Evolutionary conservation across 2,888 invertebrate genomes (phyloP).

Genomic region (Ischnus inquisitorius): DNA sequence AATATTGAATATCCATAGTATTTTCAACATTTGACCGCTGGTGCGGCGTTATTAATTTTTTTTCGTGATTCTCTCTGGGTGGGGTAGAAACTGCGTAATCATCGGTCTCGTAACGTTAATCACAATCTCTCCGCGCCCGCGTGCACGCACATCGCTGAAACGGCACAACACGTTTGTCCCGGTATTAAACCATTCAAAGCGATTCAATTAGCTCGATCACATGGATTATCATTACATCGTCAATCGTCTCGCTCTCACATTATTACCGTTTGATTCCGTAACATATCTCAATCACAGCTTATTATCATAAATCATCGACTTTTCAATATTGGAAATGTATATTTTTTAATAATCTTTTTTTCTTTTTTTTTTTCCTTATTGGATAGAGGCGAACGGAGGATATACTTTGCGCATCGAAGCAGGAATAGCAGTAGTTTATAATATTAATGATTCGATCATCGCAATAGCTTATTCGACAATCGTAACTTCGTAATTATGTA

Average conservation of each 20-base stretch:
- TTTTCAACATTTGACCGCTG: neutral
- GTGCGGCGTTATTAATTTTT: neutral
- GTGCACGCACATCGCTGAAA: conserved; percentile 54
- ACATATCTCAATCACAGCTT: conserved; percentile 62
- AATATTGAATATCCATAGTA: neutral
- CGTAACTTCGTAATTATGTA: conserved; percentile 41
- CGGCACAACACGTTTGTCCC: conserved; percentile 29
- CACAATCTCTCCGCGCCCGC: conserved; percentile 57
- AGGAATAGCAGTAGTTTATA: conserved; percentile 50
- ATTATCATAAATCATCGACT: conserved; percentile 54
- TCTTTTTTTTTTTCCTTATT: conserved; percentile 18
- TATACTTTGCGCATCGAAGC: conserved; percentile 59
- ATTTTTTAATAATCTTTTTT: conserved; percentile 25
- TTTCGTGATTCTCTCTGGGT: neutral
- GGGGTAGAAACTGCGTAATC: conserved; percentile 56
- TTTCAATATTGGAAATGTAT: conserved; percentile 55
- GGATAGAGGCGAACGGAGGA: conserved; percentile 53
- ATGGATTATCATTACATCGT: conserved; percentile 24
- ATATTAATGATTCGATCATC: conserved; percentile 58
- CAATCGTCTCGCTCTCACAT: conserved; percentile 38
- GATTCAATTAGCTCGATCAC: conserved; percentile 43
- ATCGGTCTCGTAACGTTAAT: conserved; percentile 46
- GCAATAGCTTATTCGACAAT: conserved; percentile 24
- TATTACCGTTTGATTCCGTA: conserved; percentile 57
- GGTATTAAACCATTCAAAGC: conserved; percentile 34